Percentiles rank a stretch among this genome's conserved stretches.
Evolutionary conservation across 2,113 vertebrate genomes (phyloP).

Genomic region (Emydocephalus ijimae): DNA sequence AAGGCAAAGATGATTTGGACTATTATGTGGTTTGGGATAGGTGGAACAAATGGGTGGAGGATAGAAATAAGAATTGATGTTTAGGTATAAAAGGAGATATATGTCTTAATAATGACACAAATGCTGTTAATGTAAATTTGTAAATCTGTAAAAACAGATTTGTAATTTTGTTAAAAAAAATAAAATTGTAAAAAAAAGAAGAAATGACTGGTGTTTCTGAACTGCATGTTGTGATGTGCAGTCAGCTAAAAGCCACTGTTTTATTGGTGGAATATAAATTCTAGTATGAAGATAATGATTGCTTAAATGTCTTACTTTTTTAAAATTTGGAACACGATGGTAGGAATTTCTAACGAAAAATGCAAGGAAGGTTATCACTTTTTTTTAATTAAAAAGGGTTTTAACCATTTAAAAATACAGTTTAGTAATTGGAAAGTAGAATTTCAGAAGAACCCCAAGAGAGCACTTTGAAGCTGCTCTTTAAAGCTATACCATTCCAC

Average conservation of each 20-base stretch:
- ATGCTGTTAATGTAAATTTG: too few species aligned
- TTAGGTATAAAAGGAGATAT: too few species aligned
- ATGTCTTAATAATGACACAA: too few species aligned
- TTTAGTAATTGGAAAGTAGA: not conserved
- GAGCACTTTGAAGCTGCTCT: not conserved
- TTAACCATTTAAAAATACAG: not conserved
- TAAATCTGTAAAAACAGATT: too few species aligned
- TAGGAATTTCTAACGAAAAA: constrained; percentile 51
- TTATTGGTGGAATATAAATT: constrained; percentile 46
- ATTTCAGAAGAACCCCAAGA: not conserved
- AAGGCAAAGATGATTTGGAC: too few species aligned
- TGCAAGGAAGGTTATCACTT: constrained; percentile 30
- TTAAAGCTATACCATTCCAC: not conserved
- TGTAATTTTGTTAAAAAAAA: too few species aligned
- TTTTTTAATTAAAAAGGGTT: not conserved
- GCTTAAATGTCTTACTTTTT: constrained; percentile 34
- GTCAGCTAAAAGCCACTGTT: not conserved
- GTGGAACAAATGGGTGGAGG: too few species aligned
- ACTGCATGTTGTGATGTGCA: not conserved
- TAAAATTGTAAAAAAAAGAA: too few species aligned
- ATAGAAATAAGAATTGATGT: too few species aligned
- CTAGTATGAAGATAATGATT: constrained; percentile 27
- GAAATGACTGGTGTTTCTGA: not conserved
- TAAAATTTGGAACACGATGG: constrained; percentile 12
- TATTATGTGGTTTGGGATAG: too few species aligned